Evolutionary conservation across 2,888 invertebrate genomes (phyloP), one percentile per base, ranked within the genome.

Genomic region (Melanophora roralis): DNA sequence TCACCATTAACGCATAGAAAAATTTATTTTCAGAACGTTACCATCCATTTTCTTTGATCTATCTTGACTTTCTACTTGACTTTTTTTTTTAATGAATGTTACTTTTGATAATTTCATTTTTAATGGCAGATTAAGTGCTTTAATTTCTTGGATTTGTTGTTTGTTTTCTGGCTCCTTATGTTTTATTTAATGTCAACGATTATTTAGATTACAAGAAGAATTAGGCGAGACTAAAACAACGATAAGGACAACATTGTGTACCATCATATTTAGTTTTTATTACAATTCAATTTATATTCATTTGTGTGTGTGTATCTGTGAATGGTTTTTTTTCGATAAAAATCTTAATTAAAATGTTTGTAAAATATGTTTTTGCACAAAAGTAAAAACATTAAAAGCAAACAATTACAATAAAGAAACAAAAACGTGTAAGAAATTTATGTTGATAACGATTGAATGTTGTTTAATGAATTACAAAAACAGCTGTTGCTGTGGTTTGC

Each of bases 341-440:
- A 65, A 71, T 77, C 76, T 77, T 71, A 77, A 77, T 77, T 75
- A 60, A 75, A 62, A 62, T 75, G 38, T 40, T 64, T 0, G n/a
- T 19, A 23, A 64, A 49, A 59, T 32, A 45, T 32, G 27, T 51
- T 65, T 0, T 38, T 9, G 3, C 6, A n/a, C n/a, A 9, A 21
- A 45, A 45, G 21, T 45, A 11, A 19, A 16, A 45, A 45, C 21
- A 45, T 21, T 38, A 27, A 27, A 38, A 38, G 1, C 12, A n/a
- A 12, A 4, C 40, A 40, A 6, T 1, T 21, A 36, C n/a, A 19
- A 5, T 27, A 27, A 27, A 27, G 27, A 1, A 38, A 14, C 23
- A 12, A 40, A 53, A 38, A 16, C n/a, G 14, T 4, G 4, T 2
- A 9, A 40, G 9, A 32, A 45, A 34, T 55, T n/a, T 40, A 34